A percentile compares a stretch with the other conserved stretches of the same genome.
phyloP scores from a whole-genome alignment of 1,140 invertebrate genomes.

The Aporrectodea caliginosa region DNA sequence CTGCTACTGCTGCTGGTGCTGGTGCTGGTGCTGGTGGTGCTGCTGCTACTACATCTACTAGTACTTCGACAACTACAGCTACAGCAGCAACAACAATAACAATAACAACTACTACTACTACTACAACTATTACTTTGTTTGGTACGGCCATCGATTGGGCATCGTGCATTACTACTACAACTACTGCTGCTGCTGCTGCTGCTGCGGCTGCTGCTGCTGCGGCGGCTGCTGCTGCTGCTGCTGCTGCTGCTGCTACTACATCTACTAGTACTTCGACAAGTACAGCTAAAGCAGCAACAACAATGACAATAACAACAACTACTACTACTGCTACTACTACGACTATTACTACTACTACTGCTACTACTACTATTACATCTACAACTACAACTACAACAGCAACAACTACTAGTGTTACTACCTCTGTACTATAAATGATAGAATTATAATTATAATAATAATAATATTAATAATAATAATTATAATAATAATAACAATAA shows the following conservation, averaged over 20 bases:
- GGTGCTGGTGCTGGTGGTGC: neutral
- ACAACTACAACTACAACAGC: neutral
- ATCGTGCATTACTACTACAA: constrained; percentile 16
- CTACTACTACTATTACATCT: constrained; percentile 13
- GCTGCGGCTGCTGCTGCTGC: constrained; percentile 3
- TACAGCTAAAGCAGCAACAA: neutral
- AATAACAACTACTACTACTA: constrained; percentile 5
- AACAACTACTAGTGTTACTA: constrained; percentile 8
- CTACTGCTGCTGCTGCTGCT: neutral
- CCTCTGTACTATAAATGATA: neutral
- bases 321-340: constrained; percentile 16
- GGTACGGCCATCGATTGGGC: neutral
- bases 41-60: constrained; percentile 13
- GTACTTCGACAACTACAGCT: constrained; percentile 6
- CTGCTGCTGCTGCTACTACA: constrained; percentile 11
- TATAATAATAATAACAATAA: neutral
- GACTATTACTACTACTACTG: constrained; percentile 12
- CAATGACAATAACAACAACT: neutral
- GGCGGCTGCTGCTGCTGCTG: neutral
- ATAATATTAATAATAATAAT: neutral
- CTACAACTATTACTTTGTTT: neutral
- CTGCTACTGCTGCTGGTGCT: constrained; percentile 5
- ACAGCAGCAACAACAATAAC: neutral
- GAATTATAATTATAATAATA: neutral
- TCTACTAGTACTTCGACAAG: constrained; percentile 2